Evolutionary conservation across 2,888 invertebrate species (phyloP).

Genomic region (Tromatobia lineatoria): DNA sequence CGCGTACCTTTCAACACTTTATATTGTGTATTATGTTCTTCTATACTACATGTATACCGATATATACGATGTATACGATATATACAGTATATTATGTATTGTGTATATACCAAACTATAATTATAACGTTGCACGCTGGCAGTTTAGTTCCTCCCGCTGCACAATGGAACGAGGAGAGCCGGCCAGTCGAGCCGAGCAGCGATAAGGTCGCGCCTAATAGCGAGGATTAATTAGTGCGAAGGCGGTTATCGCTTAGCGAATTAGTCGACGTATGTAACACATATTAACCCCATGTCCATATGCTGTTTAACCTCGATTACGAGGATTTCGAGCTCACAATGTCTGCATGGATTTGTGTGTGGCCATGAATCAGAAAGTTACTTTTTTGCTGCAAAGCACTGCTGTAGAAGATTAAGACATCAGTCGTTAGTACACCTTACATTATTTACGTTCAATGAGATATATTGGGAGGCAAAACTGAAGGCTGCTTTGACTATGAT

Average conservation of each 20-base stretch:
- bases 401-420: constrained; percentile 58
- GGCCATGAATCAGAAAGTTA: constrained; percentile 49
- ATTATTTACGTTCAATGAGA: constrained; percentile 52
- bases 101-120: constrained; percentile 37
- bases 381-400: too few species aligned
- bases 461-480: constrained; percentile 31
- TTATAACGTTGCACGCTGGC: constrained; percentile 53
- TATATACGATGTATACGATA: not conserved
- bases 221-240: constrained; percentile 70
- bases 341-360: constrained; percentile 22
- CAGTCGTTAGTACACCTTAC: constrained; percentile 19
- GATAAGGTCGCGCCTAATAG: constrained; percentile 68
- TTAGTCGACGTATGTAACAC: constrained; percentile 66
- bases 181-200: constrained; percentile 39
- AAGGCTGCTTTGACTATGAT: constrained; percentile 51
- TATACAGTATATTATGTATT: constrained; percentile 5
- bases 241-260: constrained; percentile 68
- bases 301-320: constrained; percentile 57
- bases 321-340: constrained; percentile 28
- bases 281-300: constrained; percentile 54
- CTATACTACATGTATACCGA: not conserved
- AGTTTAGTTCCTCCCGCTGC: constrained; percentile 53
- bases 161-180: constrained; percentile 55
- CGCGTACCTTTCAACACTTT: constrained; percentile 40
- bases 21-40: not conserved